These are phyloP conservation scores for Diploscapter pachys DNA, from an alignment of 1,140 invertebrate genomes.

Conservation along the genomic window DNA sequence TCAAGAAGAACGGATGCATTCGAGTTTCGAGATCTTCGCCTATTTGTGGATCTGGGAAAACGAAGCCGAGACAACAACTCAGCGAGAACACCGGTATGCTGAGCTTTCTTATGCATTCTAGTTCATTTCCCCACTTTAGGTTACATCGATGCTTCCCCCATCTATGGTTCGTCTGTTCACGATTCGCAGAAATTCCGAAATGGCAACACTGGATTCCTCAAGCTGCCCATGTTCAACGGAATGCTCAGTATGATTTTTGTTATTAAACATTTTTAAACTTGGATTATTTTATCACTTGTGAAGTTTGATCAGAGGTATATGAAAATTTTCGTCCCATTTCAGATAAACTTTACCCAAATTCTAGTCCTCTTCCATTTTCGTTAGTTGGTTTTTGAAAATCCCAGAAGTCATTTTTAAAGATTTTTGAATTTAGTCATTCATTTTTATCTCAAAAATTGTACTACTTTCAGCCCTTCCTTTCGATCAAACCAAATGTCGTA, in stretches of 20 bases:
- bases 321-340: too few relatives aligned
- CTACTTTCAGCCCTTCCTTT: conserved; percentile 46
- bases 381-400: too few relatives aligned
- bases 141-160: conserved; percentile 56
- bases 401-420: too few relatives aligned
- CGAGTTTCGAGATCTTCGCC: conserved; percentile 56
- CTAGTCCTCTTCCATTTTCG: too few relatives aligned
- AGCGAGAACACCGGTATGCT: conserved; percentile 54
- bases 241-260: conserved; percentile 25
- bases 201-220: conserved; percentile 49
- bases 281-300: too few relatives aligned
- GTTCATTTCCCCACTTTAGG: conserved; percentile 9
- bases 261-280: too few relatives aligned
- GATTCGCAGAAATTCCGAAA: conserved; percentile 55
- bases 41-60: conserved; percentile 55
- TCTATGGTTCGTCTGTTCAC: conserved; percentile 49
- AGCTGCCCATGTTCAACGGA: conserved; percentile 56
- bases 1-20: conserved; percentile 50
- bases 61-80: conserved; percentile 55
- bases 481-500: conserved; percentile 50
- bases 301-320: too few relatives aligned
- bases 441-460: neutral
- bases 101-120: too few relatives aligned
- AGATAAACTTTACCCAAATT: too few relatives aligned
- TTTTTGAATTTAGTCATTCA: too few relatives aligned